Evolutionary conservation across 2,113 vertebrate species (phyloP).

Genomic region (Formicarius rufipectus): DNA sequence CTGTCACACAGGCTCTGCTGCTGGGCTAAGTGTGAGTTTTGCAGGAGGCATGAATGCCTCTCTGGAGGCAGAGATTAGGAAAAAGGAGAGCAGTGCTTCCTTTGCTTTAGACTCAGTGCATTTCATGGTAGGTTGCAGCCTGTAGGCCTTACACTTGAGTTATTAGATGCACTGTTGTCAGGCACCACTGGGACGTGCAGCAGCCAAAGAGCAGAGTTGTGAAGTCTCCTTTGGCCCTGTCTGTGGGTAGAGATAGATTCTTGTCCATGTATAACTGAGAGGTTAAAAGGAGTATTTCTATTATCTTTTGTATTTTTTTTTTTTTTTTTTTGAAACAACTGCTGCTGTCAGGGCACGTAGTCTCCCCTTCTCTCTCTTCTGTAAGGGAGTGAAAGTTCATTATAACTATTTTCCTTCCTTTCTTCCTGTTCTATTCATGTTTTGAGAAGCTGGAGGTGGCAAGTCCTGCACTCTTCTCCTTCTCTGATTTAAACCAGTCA

Average conservation of each 20-base stretch:
- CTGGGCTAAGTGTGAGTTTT: background rate
- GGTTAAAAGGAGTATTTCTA: background rate
- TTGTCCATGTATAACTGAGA: background rate
- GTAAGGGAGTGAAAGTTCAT: background rate
- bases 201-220: background rate
- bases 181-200: background rate
- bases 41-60: background rate
- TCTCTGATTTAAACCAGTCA: background rate
- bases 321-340: background rate
- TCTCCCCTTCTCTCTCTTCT: background rate
- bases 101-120: background rate
- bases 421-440: background rate
- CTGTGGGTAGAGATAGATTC: background rate
- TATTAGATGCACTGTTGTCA: background rate
- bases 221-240: background rate
- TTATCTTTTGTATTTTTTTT: background rate
- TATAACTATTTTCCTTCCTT: background rate
- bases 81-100: background rate
- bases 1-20: background rate
- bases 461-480: background rate
- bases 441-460: background rate
- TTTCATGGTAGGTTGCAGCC: background rate
- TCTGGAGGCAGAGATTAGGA: background rate
- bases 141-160: background rate
- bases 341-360: background rate